Base-by-base conservation (phyloP, 2,888 invertebrate genomes). In the Stenoptilia bipunctidactyla region DNA sequence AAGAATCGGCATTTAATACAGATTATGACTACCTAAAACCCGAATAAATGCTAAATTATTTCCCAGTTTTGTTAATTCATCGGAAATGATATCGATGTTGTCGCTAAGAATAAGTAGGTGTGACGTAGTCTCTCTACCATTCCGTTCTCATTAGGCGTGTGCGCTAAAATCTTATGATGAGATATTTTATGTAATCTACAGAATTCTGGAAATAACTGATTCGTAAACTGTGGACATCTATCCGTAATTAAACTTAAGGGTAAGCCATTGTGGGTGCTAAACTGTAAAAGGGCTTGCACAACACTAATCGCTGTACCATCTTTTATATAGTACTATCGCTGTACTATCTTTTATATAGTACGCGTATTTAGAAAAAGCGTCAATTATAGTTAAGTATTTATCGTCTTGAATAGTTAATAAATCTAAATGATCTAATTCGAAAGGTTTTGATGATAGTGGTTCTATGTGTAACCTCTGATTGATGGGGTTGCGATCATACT, bases 401-500 rank as follows among this genome's bases (percentile, higher is more conserved):
- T 44, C 43, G 9, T 20, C 36, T 14, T 44, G 34, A 1, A 38
- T 34, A 9, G 40, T 45, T 8, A 49, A 36, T 4, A 46, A 8
- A 34, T 48, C 48, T 8, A 45, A n/a, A 34, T 52, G 47, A 12
- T 47, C 34, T n/a, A 48, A 39, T 33, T 52, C 44, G 27, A 50
- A 48, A 1, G 48, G 47, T 34, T 42, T 45, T 9, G 40, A 35
- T 1, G 45, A 37, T 6, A 48, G 42, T 8, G 45, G 45, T 20
- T 47, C 46, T n/a, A 48, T 25, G 6, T 37, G 27, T 35, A 46
- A 45, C 37, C 42, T 33, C 6, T 33, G 46, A 34, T 33, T 36
- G 13, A 50, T 35, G 1, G 52, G 48, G 13, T 50, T 44, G 4
- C 52, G 13, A 35, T 51, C 44, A 27, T 52, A 52, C n/a, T n/a